Conservation (phyloP, 2,888 invertebrate species). For the Ypsolopha scabrella region DNA sequence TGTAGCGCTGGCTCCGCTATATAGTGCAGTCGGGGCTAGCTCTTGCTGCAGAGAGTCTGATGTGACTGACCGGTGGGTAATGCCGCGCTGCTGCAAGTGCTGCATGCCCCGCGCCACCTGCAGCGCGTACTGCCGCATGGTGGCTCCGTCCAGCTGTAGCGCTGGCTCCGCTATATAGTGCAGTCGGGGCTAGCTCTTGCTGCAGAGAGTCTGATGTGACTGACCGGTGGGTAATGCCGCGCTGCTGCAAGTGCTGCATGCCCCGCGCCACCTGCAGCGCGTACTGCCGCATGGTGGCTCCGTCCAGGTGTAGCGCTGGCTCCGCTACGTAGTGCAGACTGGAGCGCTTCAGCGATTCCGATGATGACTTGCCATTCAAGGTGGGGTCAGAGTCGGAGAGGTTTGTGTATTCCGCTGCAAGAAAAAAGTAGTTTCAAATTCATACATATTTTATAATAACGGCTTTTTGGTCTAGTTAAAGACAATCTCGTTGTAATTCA, state of each 20-base stretch:
- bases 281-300: slow-evolving; percentile 73
- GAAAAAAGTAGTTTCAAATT: background rate
- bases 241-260: slow-evolving; percentile 80
- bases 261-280: slow-evolving; percentile 85
- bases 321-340: slow-evolving; percentile 51
- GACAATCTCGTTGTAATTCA: too few species aligned
- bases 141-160: slow-evolving; percentile 40
- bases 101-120: slow-evolving; percentile 88
- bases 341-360: background rate
- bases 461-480: too few species aligned
- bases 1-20: slow-evolving; percentile 55
- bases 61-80: slow-evolving; percentile 74
- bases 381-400: slow-evolving; percentile 56
- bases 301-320: slow-evolving; percentile 48
- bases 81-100: slow-evolving; percentile 76
- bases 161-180: slow-evolving; percentile 60
- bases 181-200: background rate
- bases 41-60: background rate
- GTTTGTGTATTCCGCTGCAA: slow-evolving; percentile 69
- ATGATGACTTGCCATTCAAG: slow-evolving; percentile 28
- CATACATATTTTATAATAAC: too few species aligned
- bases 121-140: slow-evolving; percentile 78
- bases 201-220: slow-evolving; percentile 2
- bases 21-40: slow-evolving; percentile 24
- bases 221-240: slow-evolving; percentile 79